Conservation (phyloP, 1,140 invertebrate genomes). For the Meloidogyne hapla region DNA sequence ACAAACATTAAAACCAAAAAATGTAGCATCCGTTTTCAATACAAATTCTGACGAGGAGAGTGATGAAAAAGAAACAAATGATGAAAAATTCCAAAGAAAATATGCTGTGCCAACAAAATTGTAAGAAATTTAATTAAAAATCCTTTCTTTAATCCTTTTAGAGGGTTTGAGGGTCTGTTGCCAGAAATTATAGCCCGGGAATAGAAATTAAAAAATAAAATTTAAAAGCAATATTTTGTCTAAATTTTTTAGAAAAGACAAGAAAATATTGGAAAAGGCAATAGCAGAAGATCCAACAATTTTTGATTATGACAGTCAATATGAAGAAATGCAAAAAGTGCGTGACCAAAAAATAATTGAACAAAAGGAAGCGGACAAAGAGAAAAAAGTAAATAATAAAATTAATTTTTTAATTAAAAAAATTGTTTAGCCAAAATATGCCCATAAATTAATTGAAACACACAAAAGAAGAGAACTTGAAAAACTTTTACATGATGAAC, state of each 20-base stretch:
- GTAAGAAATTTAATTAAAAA: not conserved
- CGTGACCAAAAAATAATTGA: conserved; percentile 28
- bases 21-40: conserved; percentile 17
- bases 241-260: conserved; percentile 22
- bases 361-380: conserved; percentile 37
- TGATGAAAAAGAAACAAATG: conserved; percentile 5
- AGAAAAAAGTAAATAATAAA: conserved; percentile 28
- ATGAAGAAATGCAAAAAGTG: conserved; percentile 30
- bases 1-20: conserved; percentile 8
- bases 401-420: not conserved
- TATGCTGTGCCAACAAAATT: conserved; percentile 24
- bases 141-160: no score
- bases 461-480: conserved; percentile 39
- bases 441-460: conserved; percentile 32
- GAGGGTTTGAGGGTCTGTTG: no score
- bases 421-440: conserved; percentile 39
- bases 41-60: conserved; percentile 30
- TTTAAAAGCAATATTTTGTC: not conserved
- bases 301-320: conserved; percentile 36
- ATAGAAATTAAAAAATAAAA: no score
- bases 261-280: conserved; percentile 30
- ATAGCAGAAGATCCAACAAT: conserved; percentile 33
- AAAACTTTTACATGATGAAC: conserved; percentile 35
- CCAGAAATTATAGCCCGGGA: no score
- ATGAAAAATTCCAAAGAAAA: conserved; percentile 26